phyloP scores from a whole-genome alignment of 1,140 invertebrate genomes.

The Drosophila yakuba region DNA sequence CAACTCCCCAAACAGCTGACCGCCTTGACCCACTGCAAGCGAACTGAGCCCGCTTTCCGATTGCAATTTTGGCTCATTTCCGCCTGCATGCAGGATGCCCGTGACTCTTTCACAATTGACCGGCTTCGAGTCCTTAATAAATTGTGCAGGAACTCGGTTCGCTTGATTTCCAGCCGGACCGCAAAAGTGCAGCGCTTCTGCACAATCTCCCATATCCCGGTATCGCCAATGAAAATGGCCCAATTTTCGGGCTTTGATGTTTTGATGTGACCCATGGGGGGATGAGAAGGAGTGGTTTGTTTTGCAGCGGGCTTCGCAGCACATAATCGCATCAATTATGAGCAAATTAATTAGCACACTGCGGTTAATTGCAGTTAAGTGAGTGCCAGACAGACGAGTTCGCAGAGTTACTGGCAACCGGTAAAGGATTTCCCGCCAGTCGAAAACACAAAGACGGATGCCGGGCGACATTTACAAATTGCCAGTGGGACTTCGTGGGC shows the following conservation, averaged over 20 bases:
- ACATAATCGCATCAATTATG: slow-evolving; percentile 83
- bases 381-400: slow-evolving; percentile 49
- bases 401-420: slow-evolving; percentile 3
- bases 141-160: slow-evolving; percentile 55
- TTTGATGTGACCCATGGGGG: slow-evolving; percentile 63
- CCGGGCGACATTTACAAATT: slow-evolving; percentile 76
- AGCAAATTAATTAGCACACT: slow-evolving; percentile 82
- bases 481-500: slow-evolving; percentile 28
- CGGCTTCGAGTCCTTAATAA: slow-evolving; percentile 62
- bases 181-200: slow-evolving; percentile 28
- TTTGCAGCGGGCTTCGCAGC: slow-evolving; percentile 48
- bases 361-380: slow-evolving; percentile 80
- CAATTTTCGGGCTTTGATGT: slow-evolving; percentile 27
- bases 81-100: slow-evolving; percentile 54
- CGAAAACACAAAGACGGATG: slow-evolving; percentile 56
- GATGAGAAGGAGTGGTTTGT: slow-evolving; percentile 21
- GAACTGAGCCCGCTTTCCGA: slow-evolving; percentile 30
- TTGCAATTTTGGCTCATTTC: slow-evolving; percentile 73
- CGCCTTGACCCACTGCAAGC: slow-evolving; percentile 46
- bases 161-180: slow-evolving; percentile 73
- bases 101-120: slow-evolving; percentile 58
- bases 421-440: slow-evolving; percentile 10
- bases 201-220: not conserved
- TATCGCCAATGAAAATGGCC: slow-evolving; percentile 15
- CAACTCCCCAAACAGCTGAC: not conserved